Evolutionary conservation across 2,888 invertebrate genomes (phyloP), one percentile per base, ranked within the genome.

Genomic region (Cynaeus angustus): DNA sequence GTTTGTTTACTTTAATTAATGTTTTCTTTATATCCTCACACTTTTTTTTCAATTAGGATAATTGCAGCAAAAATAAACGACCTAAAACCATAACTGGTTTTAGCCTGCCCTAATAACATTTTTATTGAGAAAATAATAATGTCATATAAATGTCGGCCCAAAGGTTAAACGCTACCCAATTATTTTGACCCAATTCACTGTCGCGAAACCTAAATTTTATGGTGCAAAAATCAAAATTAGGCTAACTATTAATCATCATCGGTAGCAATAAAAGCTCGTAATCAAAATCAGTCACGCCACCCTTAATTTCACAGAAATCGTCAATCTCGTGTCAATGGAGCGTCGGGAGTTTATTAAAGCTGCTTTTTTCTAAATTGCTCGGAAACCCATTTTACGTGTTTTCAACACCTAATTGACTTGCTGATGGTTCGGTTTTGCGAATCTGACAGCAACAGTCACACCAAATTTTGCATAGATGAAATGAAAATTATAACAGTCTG

Each of bases 101-200:
- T n/a, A 9, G 56, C 16, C 9, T 26, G 56, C 12, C 56, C 16
- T 45, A 59, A 59, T 59, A 13, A n/a, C n/a, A 45, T n/a, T 43
- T 53, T 55, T 55, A 55, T 58, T 58, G 41, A 7, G 14, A 58
- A 50, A 65, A 58, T 64, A 48, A 53, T 69, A 69, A 69, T 69
- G 69, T 50, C 69, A 45, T 45, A 55, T 9, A 69, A 69, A 69
- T 65, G 69, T 69, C 69, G 65, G 1, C 43, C 28, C 38, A 69
- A 69, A 65, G 69, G 64, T 69, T 58, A 65, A 45, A 58, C 52
- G 43, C 33, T n/a, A 30, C 30, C 46, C 59, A 68, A 68, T 55
- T 68, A 33, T 30, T 55, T 38, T 68, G 64, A 68, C 64, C 69
- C 38, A 69, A 65, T 65, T 69, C 16, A 14, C 28, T 46, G 52